Evolutionary conservation across 2,113 vertebrate species (phyloP), one percentile per base, ranked within the genome.

Genomic region (Coryphaenoides rupestris): DNA sequence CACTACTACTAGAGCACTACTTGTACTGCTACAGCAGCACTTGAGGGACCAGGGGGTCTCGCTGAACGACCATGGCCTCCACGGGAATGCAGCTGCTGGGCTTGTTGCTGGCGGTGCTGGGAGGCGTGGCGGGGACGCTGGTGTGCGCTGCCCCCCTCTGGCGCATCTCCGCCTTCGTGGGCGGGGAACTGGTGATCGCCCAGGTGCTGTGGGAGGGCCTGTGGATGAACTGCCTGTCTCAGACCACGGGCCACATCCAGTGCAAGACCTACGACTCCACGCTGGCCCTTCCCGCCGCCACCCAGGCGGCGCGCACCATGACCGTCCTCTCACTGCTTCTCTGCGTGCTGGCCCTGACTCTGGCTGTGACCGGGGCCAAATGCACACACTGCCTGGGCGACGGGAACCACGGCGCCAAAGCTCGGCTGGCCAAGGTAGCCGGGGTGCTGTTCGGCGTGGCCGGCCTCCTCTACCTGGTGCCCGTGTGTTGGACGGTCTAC

Each of bases 161-260:
- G 93, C 92, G 91, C 0, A 87, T 94, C 62, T 92, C 93, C 0
- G 92, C 93, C 28, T 94, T 94, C 33, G 93, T 93, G 0, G 94
- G 92, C 4, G 90, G 77, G n/a, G 93, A 88, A 88, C 89, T 95
- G 12, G 92, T 95, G 75, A 91, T 91, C 14, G 91, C 93, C 1
- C 92, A 95, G 88, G 86, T 90, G 74, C 55, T 86, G 53, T 94
- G 93, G 93, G 94, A 95, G 74, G 94, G 94, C 22, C 87, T 95
- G 46, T 95, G 94, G 94, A 95, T 95, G 94, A 92, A 86, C 77
- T 95, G 94, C 7, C 84, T 95, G 55, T 92, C 92, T 17, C 92
- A 94, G 83, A 89, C 88, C 58, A 88, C 87, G 16, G 88, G 90
- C 0, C 87, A 88, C 1, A 87, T 91, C 71, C 90, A 92, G 75